Evolutionary conservation across 2,113 vertebrate species (phyloP), one percentile per base, ranked within the genome.

Genomic region (Ceyx melanurus): DNA sequence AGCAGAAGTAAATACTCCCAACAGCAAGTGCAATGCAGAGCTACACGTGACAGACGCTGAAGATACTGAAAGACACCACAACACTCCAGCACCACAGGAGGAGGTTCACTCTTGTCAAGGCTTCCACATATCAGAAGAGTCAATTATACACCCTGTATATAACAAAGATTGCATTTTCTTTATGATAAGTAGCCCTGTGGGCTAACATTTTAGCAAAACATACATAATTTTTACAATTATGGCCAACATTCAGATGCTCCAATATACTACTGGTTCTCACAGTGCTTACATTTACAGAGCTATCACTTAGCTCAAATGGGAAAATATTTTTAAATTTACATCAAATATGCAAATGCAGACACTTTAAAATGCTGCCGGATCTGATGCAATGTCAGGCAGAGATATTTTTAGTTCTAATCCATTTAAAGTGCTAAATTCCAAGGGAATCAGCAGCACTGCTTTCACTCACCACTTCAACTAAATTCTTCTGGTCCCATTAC

Each of bases 341-440:
- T n/a, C 56, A 18, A 61, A 15, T 66, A 31, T n/a, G 77, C 43
- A 74, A 89, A 81, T n/a, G 40, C 42, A 92, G 86, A 31, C 8
- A 23, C 83, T 86, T 88, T 35, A 37, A 58, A 58, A 89, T 7
- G 43, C 77, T 86, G 5, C 80, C 18, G 15, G 57, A 70, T 58
- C 79, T 68, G 61, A 76, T 35, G 82, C 92, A 60, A n/a, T 35
- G 67, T 40, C 89, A 92, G 86, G 53, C 83, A 45, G 88, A 85
- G 93, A 45, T 97, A 97, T 98, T 98, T 97, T 97, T 97, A 95
- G 95, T 77, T 26, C 93, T 97, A 97, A 97, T 97, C 97, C 95
- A 96, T 93, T 97, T 97, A 97, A 96, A 97, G 97, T 74, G 93
- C 93, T 97, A 97, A 96, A 97, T 96, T 97, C 96, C 94, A 88